phyloP scores from a whole-genome alignment of 2,797 vertebrate species.

The Threskiornis aethiopicus region DNA sequence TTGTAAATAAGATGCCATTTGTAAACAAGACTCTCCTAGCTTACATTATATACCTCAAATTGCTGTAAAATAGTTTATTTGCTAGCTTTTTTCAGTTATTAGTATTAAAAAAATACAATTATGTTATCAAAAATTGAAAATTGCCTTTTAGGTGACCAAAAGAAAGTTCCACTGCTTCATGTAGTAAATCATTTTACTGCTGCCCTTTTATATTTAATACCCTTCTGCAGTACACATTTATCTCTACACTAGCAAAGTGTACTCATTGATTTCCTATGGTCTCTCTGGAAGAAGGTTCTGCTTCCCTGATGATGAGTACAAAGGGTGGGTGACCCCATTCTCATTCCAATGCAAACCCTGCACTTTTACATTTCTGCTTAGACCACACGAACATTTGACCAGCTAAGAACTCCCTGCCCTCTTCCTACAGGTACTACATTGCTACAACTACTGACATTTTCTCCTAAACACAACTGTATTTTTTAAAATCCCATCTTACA shows the following conservation, averaged over 20 bases:
- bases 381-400: slow-evolving; percentile 55
- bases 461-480: slow-evolving; percentile 6
- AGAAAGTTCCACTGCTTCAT: slow-evolving; percentile 58
- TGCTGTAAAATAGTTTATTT: neutral
- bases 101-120: slow-evolving; percentile 27
- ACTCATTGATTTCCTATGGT: slow-evolving; percentile 92
- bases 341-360: slow-evolving; percentile 76
- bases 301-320: slow-evolving; percentile 84
- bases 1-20: neutral
- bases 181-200: slow-evolving; percentile 72
- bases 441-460: slow-evolving; percentile 56
- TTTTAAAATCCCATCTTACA: slow-evolving; percentile 18
- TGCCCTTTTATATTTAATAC: slow-evolving; percentile 78
- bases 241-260: slow-evolving; percentile 80
- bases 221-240: slow-evolving; percentile 72
- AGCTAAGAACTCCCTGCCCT: slow-evolving; percentile 56
- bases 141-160: slow-evolving; percentile 69
- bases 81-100: neutral
- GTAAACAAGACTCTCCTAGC: neutral
- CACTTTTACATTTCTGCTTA: slow-evolving; percentile 76
- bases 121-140: slow-evolving; percentile 56
- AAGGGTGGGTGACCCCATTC: slow-evolving; percentile 88
- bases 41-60: neutral
- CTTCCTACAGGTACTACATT: slow-evolving; percentile 22
- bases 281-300: slow-evolving; percentile 86